Conservation (phyloP, 2,797 vertebrate species). For the Cirrhinus molitorella region DNA sequence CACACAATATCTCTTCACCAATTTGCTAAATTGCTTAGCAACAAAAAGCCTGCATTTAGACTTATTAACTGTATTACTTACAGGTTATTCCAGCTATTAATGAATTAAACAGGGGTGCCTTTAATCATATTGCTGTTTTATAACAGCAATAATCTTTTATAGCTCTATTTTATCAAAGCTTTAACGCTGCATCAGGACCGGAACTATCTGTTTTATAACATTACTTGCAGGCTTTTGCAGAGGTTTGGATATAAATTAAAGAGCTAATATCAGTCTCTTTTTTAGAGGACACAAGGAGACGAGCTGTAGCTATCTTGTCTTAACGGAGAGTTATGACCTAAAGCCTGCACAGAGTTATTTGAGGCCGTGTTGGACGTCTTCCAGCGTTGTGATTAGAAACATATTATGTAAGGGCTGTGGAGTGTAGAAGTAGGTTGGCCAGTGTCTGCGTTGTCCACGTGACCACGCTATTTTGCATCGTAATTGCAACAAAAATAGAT, state of each 20-base stretch:
- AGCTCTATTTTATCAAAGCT: neutral
- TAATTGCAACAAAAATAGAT: slow-evolving; percentile 38
- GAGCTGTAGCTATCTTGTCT: neutral
- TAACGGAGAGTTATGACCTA: slow-evolving; percentile 48
- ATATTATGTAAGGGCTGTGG: slow-evolving; percentile 68
- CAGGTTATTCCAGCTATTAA: neutral
- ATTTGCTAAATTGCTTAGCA: neutral
- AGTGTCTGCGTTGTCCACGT: slow-evolving; percentile 66
- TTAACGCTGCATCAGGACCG: neutral
- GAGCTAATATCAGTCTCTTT: neutral
- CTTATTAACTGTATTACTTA: neutral
- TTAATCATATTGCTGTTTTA: neutral
- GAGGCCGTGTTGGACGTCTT: slow-evolving; percentile 59
- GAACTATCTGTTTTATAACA: neutral
- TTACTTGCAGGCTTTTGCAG: neutral
- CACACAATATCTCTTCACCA: neutral
- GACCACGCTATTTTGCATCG: slow-evolving; percentile 60
- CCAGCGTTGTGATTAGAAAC: slow-evolving; percentile 65
- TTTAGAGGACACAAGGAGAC: neutral
- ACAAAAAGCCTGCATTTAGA: neutral
- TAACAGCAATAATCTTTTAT: neutral
- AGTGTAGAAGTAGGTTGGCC: slow-evolving; percentile 67
- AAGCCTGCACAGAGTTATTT: slow-evolving; percentile 55
- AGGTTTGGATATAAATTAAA: slow-evolving; percentile 3
- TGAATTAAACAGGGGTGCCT: neutral